Conservation (phyloP, 2,113 vertebrate species). For the Amblyornis subalaris region DNA sequence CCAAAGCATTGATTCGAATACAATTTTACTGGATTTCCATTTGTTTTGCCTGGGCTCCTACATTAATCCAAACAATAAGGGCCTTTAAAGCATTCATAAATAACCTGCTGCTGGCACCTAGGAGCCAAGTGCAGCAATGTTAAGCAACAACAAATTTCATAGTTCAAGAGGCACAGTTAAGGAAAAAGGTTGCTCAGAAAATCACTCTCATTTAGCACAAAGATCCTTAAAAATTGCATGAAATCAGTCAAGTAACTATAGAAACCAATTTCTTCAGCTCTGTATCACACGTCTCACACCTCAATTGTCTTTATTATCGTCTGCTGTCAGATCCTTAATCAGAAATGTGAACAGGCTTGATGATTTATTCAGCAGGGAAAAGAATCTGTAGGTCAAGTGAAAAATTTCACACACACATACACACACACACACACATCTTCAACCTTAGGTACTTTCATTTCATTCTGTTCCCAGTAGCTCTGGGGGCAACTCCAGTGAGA, state of each 20-base stretch:
- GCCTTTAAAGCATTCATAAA: slow-evolving; percentile 79
- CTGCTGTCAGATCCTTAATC: slow-evolving; percentile 86
- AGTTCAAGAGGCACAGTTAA: slow-evolving; percentile 82
- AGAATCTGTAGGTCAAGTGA: slow-evolving; percentile 85
- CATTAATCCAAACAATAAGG: slow-evolving; percentile 82
- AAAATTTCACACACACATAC: slow-evolving; percentile 73
- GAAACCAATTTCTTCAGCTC: slow-evolving; percentile 86
- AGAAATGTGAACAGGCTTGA: slow-evolving; percentile 84
- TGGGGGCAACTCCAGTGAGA: slow-evolving; percentile 95
- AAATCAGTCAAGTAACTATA: slow-evolving; percentile 85
- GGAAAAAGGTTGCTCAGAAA: slow-evolving; percentile 77
- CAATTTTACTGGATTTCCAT: slow-evolving; percentile 71
- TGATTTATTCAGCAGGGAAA: slow-evolving; percentile 84
- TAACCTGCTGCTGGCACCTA: slow-evolving; percentile 79
- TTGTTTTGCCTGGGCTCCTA: slow-evolving; percentile 72
- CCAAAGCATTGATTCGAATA: slow-evolving; percentile 55
- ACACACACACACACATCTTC: slow-evolving; percentile 61
- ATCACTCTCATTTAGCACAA: slow-evolving; percentile 78
- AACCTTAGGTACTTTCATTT: slow-evolving; percentile 95
- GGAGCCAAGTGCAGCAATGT: slow-evolving; percentile 67
- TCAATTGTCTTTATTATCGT: slow-evolving; percentile 87
- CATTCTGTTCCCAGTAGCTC: slow-evolving; percentile 95
- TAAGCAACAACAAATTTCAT: slow-evolving; percentile 83
- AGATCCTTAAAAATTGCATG: slow-evolving; percentile 81
- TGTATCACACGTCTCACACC: slow-evolving; percentile 82